Evolutionary conservation across 2,888 invertebrate species (phyloP), one percentile per base, ranked within the genome.

Genomic region (Pegoplata infirma): DNA sequence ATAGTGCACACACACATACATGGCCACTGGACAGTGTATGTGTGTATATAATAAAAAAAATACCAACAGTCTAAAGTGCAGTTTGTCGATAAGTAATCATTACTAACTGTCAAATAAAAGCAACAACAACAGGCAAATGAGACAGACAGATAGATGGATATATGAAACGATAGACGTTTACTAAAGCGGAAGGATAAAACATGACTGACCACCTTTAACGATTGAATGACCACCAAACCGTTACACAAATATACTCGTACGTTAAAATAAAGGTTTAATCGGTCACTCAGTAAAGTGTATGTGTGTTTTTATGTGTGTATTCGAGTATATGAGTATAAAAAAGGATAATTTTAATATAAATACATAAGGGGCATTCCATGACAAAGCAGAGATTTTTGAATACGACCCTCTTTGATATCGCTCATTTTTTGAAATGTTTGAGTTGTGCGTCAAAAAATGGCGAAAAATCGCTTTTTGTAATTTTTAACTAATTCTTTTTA

Each of bases 51-150:
- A 6, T 40, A 40, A n/a, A 44, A 58, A n/a, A 53, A 44, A 63
- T 36, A 51, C 63, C 49, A 32, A 19, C 32, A n/a, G 69, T 61
- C 55, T 51, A 55, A 66, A 72, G 40, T 75, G 75, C 68, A 72
- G 61, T 75, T 63, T 67, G 71, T 72, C 75, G 63, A 79, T 75
- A 79, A 79, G 51, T 75, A 79, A 79, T 75, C 71, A 75, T 79
- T 75, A 75, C 75, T 67, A 71, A 63, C 74, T 77, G 80, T 71
- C 73, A 80, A 77, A 67, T 61, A 67, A 21, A 68, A 32, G n/a
- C 21, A 66, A 64, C 46, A 46, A 55, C 28, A 74, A 58, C 46
- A 23, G n/a, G n/a, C n/a, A n/a, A n/a, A n/a, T n/a, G n/a, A n/a
- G n/a, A n/a, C 17, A 44, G 40, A 28, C n/a, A n/a, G n/a, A 51